Evolutionary conservation across 2,888 invertebrate species (phyloP), one percentile per base, ranked within the genome.

Genomic region (Neoascia interrupta): DNA sequence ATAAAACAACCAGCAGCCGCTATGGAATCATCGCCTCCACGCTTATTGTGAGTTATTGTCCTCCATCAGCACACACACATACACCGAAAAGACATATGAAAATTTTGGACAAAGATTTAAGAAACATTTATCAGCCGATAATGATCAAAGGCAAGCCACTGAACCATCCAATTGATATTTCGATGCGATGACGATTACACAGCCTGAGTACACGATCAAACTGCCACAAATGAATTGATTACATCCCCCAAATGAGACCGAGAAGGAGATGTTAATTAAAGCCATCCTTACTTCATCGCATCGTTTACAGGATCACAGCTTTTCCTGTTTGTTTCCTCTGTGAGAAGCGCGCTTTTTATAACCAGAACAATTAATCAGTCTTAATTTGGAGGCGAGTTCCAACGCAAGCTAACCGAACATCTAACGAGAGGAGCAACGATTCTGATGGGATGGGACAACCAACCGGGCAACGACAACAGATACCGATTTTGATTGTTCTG

Each of bases 291-390:
- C n/a, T n/a, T n/a, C n/a, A 51, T 43, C 23, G 16, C 8, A 3
- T 49, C 15, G 8, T 15, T 37, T 43, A 16, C 18, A 61, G 69
- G 69, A 60, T 53, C 31, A 47, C 11, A 41, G 21, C 19, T 19
- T 16, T 43, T 19, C 37, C 18, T 28, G 18, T 28, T 11, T 1
- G 1, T 45, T 36, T 60, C 4, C 16, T 16, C 26, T 31, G 23
- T 23, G 15, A 3, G 10, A 31, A n/a, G 3, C 31, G n/a, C n/a
- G n/a, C n/a, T n/a, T n/a, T n/a, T n/a, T n/a, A n/a, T 23, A 70
- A 76, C 63, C 60, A 45, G 70, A 53, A 51, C 72, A 76, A 76
- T 72, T 76, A 76, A 76, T 76, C 76, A 76, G 76, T 37, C 70
- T 76, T 76, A 72, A 76, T 72, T 76, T 60, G 72, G 58, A 76